Base-by-base conservation (phyloP, 2,797 vertebrate genomes). In the Mus minutoides region DNA sequence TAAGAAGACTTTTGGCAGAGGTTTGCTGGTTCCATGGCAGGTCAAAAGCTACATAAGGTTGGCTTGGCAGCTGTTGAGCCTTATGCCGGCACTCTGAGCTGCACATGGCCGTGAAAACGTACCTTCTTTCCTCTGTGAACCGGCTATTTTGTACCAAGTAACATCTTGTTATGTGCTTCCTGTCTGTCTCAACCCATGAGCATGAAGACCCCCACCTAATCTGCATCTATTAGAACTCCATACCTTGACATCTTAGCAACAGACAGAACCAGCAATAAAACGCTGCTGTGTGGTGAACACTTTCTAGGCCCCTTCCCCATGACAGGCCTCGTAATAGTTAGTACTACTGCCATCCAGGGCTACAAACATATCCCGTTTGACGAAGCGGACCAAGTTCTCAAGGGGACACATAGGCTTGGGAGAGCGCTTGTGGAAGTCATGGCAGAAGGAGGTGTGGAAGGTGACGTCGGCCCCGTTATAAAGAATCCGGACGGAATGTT, bases 391-490 rank as follows among this genome's bases (percentile, higher is more conserved):
- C 91, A 99, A 99, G 96, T 99, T 99, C 93, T 98, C 98, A 19
- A 99, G 98, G n/a, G 99, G 99, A 96, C 99, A 99, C 97, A 99
- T 99, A 0, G 99, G 99, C 91, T 98, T 99, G 97, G 94, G 97
- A 62, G 98, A 98, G 88, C 34, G 98, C 94, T 97, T 99, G 76
- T 98, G 98, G 54, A 99, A 98, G 79, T 98, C 97, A 91, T 97
- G 99, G 97, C 99, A 99, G 98, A 99, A 99, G 0, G 99, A 97
- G 17, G 99, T 99, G 96, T 99, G 99, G 98, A 99, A 99, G 4
- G 99, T 99, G 98, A 99, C 99, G n/a, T 99, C 99, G 34, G 99
- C 98, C 0, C 99, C 99, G 0, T 99, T 99, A 97, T 99, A 99
- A 40, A 99, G 99, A 92, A 99, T 98, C 78, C 99, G 99, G 90